Conservation (phyloP, 2,797 vertebrate genomes). For the Coccyzus lansbergi region DNA sequence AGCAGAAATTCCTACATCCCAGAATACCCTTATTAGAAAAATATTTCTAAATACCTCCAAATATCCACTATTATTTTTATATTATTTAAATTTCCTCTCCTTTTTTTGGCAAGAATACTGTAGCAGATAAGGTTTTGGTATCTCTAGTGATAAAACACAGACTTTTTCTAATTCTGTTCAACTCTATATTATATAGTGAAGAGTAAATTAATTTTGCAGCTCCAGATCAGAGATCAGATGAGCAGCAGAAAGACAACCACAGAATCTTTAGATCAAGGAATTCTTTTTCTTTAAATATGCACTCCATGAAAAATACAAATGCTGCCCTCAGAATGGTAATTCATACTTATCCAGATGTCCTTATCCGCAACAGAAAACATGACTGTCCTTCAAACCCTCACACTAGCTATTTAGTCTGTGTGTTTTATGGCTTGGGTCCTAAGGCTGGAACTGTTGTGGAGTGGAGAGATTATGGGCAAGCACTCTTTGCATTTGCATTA, state of each 20-base stretch:
- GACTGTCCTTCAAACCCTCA: neutral
- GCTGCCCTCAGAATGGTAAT: neutral
- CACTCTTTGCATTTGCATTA: neutral
- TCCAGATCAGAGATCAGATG: conserved; percentile 14
- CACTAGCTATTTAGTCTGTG: neutral
- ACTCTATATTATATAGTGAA: neutral
- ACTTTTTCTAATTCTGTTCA: conserved; percentile 1
- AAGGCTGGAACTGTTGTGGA: neutral
- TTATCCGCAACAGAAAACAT: neutral
- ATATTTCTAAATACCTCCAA: neutral
- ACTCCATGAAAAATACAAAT: neutral
- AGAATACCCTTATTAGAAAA: neutral
- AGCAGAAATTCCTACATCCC: neutral
- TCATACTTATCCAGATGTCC: neutral
- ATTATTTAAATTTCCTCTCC: neutral
- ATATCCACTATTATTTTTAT: neutral
- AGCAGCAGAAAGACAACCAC: neutral
- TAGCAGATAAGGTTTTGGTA: neutral
- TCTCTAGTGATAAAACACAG: conserved; percentile 7
- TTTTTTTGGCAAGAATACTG: neutral
- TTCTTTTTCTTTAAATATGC: neutral
- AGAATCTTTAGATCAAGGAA: conserved; percentile 13
- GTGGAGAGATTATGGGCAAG: neutral
- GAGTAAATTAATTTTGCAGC: conserved; percentile 23
- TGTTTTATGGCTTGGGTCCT: neutral